These are phyloP conservation scores for Bellardia bayeri DNA, from an alignment of 2,888 invertebrate genomes.

Conservation along the genomic window DNA sequence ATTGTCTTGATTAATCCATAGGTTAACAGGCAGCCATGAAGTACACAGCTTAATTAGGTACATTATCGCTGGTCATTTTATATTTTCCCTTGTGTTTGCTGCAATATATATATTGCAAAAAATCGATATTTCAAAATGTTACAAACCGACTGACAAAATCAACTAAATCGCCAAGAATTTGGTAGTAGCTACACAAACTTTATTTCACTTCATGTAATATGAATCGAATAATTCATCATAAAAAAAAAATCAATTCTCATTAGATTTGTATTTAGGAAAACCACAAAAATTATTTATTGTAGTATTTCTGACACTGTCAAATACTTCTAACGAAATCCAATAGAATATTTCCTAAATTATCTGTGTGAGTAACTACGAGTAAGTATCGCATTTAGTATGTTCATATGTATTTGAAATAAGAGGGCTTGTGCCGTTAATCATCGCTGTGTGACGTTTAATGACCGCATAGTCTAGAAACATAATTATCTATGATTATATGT, in stretches of 20 bases:
- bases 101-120: no score
- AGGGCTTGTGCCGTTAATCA: slow-evolving; percentile 20
- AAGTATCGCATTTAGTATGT: background rate
- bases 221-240: background rate
- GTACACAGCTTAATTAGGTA: no score
- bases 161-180: background rate
- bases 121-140: background rate
- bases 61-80: no score
- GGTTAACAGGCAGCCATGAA: no score
- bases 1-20: no score
- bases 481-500: no score
- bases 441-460: background rate
- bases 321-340: background rate
- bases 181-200: background rate
- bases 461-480: no score
- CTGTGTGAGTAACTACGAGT: background rate
- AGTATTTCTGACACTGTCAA: background rate
- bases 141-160: background rate
- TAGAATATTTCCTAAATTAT: background rate
- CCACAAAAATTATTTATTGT: slow-evolving; percentile 1
- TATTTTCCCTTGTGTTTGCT: no score
- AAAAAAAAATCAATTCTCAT: background rate
- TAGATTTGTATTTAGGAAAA: background rate
- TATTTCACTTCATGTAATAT: slow-evolving; percentile 7
- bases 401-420: background rate